Evolutionary conservation across 1,140 invertebrate species (phyloP).

Genomic region (Metopolophium dirhodum): DNA sequence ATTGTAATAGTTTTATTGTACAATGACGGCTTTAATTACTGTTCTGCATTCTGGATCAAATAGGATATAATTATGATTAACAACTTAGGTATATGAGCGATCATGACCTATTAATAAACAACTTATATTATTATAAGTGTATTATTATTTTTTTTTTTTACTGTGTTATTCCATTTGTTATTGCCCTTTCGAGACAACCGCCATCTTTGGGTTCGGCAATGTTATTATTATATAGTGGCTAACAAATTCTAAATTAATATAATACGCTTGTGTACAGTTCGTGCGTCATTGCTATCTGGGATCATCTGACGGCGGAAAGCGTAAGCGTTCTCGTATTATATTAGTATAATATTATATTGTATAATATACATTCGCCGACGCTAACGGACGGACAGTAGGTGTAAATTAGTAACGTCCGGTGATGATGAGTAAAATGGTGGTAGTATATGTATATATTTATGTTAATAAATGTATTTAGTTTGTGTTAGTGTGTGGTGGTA

Average conservation of each 20-base stretch:
- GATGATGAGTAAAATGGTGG: constrained; percentile 24
- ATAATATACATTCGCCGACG: background rate
- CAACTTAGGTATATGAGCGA: background rate
- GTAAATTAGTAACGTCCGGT: constrained; percentile 57
- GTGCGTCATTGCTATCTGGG: constrained; percentile 35
- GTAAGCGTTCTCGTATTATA: constrained; percentile 17
- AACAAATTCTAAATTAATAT: constrained; percentile 14
- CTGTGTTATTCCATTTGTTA: background rate
- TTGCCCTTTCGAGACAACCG: background rate
- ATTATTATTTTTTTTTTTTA: too few relatives aligned
- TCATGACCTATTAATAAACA: background rate
- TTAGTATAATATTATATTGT: background rate
- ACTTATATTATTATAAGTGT: background rate
- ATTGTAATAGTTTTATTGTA: too few relatives aligned
- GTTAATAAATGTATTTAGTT: constrained; percentile 35
- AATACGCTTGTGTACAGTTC: background rate
- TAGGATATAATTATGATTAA: background rate
- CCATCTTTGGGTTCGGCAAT: background rate
- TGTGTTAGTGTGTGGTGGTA: background rate
- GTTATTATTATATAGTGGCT: constrained; percentile 1
- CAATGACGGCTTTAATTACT: too few relatives aligned
- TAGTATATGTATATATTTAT: background rate
- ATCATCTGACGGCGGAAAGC: constrained; percentile 33
- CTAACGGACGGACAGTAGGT: constrained; percentile 35
- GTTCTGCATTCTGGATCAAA: background rate